A percentile compares a stretch with the other conserved stretches of the same genome.
phyloP scores from a whole-genome alignment of 2,888 invertebrate species.

The Electrophaes corylata region DNA sequence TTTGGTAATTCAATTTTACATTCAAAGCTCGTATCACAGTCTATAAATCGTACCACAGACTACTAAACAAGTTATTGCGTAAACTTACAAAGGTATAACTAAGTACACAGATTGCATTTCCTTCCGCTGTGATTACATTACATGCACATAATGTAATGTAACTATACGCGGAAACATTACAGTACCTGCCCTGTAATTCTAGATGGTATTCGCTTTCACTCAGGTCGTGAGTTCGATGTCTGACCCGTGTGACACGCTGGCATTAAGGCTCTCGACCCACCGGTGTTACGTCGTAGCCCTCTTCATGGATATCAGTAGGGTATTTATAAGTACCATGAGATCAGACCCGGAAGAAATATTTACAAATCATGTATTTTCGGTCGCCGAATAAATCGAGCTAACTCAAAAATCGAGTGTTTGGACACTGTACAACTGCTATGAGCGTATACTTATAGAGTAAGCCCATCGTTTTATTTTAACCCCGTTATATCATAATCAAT shows the following conservation, averaged over 20 bases:
- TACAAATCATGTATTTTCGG: no score
- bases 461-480: no score
- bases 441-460: no score
- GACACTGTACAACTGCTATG: no score
- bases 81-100: neutral
- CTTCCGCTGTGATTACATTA: slow-evolving; percentile 22
- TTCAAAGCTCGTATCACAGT: neutral
- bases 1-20: neutral
- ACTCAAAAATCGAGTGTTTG: no score
- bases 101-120: slow-evolving; percentile 5
- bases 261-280: slow-evolving; percentile 8
- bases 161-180: slow-evolving; percentile 31
- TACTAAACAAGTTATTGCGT: neutral
- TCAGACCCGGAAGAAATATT: no score
- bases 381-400: no score
- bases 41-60: neutral
- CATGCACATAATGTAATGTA: slow-evolving; percentile 6
- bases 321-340: no score
- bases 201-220: slow-evolving; percentile 65
- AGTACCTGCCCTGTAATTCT: slow-evolving; percentile 52
- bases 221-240: slow-evolving; percentile 64
- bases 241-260: slow-evolving; percentile 41
- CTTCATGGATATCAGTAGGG: no score
- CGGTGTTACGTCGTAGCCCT: no score
- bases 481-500: no score